A percentile compares a stretch with the other conserved stretches of the same genome.
Conservation (phyloP, 2,113 vertebrate species). For the Mastomys coucha region DNA sequence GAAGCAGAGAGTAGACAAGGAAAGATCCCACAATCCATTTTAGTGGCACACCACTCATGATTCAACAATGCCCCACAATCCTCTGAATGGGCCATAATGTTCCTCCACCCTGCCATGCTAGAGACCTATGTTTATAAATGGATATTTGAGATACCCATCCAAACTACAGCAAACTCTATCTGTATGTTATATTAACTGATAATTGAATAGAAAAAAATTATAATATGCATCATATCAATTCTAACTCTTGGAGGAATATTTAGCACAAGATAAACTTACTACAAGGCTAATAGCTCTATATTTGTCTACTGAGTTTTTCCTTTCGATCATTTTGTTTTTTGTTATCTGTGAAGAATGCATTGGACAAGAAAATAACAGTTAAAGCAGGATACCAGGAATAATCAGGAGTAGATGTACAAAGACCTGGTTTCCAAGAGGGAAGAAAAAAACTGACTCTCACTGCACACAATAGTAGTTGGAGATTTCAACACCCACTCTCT, state of each 20-base stretch:
- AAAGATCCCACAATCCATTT: neutral
- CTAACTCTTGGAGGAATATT: neutral
- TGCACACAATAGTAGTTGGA: no score
- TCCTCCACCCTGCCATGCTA: neutral
- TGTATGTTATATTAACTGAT: conserved; percentile 21
- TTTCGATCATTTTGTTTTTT: neutral
- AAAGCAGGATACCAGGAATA: neutral
- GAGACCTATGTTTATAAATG: neutral
- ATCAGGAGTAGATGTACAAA: neutral
- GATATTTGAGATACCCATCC: neutral
- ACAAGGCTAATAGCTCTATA: conserved; percentile 30
- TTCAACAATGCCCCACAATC: no score
- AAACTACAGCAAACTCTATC: neutral
- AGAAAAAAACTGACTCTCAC: neutral
- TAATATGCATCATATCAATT: conserved; percentile 10
- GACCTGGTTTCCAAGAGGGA: neutral
- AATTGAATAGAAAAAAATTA: neutral
- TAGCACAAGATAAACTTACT: conserved; percentile 4
- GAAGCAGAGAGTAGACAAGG: neutral
- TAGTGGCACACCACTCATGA: neutral
- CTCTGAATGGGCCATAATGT: neutral
- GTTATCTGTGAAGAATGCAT: neutral
- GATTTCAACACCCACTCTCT: no score
- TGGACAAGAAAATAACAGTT: neutral
- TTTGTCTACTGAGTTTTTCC: neutral